Evolutionary conservation across 2,113 vertebrate genomes (phyloP), one percentile per base, ranked within the genome.

Genomic region (Chloropsis cyanopogon): DNA sequence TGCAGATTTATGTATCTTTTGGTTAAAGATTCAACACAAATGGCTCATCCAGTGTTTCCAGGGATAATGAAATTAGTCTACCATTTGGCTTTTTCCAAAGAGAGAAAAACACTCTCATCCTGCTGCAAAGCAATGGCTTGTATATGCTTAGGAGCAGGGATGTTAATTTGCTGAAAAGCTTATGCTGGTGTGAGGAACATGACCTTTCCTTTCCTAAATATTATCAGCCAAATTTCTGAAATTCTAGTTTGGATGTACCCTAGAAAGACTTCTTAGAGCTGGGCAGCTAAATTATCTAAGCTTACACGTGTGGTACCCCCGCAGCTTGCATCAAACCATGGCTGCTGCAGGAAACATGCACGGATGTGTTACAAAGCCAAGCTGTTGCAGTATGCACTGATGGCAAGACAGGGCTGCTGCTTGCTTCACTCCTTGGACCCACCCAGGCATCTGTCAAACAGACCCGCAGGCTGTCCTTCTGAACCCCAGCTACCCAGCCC

Each of bases 21-120:
- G 47, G 76, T 91, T 91, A 95, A 93, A 86, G 46, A 82, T 68
- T 86, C 80, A 93, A 79, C 64, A 84, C 42, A 91, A 88, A 88
- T 35, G 39, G 20, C 22, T 84, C 44, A 75, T 39, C 31, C 57
- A 80, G 39, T 75, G 41, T 83, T 94, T 90, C 39, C 54, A 88
- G 28, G 44, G 60, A 71, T 82, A 92, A 93, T 52, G 11, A 91
- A 89, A 92, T 88, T 39, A 80, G 65, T 69, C 53, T 65, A 37
- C 52, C 2, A 2, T 72, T 85, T 80, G 78, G 12, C 25, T 82
- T 94, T 87, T 88, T 92, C 71, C 69, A 63, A 94, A 63, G 71
- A 50, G 33, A 94, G 59, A 66, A 93, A 80, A 90, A 6, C 31
- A 61, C 25, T 44, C 65, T 37, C n/a, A 60, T 66, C 21, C 37